Base-by-base conservation (phyloP, 2,888 invertebrate genomes). In the Aspidapion aeneum region DNA sequence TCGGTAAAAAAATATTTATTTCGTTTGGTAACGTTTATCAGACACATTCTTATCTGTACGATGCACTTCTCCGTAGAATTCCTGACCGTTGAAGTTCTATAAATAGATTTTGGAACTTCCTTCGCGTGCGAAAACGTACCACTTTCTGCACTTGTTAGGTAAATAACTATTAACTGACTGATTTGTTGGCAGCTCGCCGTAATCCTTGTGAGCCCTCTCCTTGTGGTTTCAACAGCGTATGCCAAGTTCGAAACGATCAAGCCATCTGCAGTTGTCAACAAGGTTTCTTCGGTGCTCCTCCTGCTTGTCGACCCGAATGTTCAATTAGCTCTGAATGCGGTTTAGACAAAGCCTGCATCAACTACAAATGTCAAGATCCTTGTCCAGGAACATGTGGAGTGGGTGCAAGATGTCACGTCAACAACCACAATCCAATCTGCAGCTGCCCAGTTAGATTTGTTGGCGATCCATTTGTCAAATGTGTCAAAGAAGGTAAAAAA, bases 391-490 rank as follows among this genome's bases (percentile, higher is more conserved):
- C 84, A 3, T 87, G 87, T 70, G 87, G 86, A 0, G 72, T 82
- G 1, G 81, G 83, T 63, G 85, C 86, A 2, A 76, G 83, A 19
- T 87, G 87, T 68, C 84, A 84, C 70, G 85, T 86, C 1, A 80
- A 83, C 63, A 84, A 85, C 71, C 87, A 88, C 72, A 85, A 85
- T 70, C 87, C 87, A 0, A 84, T 86, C 35, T 88, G 88, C 71
- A 84, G 84, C 65, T 88, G 88, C 73, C 85, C 86, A 19, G 78
- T 82, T 1, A 80, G 83, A 16, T 84, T 79, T 61, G 79, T 79
- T n/a, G 88, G 87, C 1, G 84, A 86, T 81, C 86, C 86, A 20
- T 86, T 86, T 69, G 78, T 82, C 0, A 79, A 82, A 67, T 86
- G 86, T 67, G 69, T 76, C 51, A 78, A 80, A 74, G 81, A 83